phyloP scores from a whole-genome alignment of 2,113 vertebrate genomes.

The Entomyzon cyanotis region DNA sequence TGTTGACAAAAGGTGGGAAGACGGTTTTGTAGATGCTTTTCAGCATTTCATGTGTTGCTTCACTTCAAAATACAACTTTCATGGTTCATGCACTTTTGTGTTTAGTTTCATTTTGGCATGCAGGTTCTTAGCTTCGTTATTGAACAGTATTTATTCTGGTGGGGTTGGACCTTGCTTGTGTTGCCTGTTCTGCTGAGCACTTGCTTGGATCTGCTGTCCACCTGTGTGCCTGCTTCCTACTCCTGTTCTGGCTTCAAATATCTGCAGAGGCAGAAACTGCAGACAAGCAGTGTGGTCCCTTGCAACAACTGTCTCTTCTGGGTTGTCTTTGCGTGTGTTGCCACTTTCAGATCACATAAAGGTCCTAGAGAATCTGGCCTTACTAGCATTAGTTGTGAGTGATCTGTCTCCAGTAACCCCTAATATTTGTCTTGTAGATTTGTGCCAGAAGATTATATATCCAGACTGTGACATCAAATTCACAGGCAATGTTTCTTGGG shows the following conservation, averaged over 20 bases:
- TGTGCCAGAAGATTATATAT: constrained; percentile 85
- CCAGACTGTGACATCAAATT: constrained; percentile 96
- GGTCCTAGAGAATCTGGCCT: background rate
- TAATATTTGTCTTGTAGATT: constrained; percentile 73
- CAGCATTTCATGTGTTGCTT: background rate
- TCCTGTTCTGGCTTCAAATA: background rate
- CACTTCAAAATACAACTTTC: background rate
- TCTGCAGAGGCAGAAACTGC: background rate
- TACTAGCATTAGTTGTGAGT: background rate
- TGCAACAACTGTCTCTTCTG: background rate
- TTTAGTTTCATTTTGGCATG: background rate
- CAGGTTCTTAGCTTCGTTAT: background rate
- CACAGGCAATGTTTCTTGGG: constrained; percentile 93
- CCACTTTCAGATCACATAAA: background rate
- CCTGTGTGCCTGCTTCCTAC: background rate
- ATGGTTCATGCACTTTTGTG: background rate
- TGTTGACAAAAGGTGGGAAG: background rate
- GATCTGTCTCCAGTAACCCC: background rate
- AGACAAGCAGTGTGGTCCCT: background rate
- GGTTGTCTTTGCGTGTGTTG: background rate
- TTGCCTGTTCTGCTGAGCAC: background rate
- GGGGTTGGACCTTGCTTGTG: background rate
- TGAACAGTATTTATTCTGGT: background rate
- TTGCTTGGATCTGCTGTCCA: background rate
- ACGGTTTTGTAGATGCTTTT: background rate